Base-by-base conservation (phyloP, 2,888 invertebrate genomes). In the Eueremaeus valkanovi region DNA sequence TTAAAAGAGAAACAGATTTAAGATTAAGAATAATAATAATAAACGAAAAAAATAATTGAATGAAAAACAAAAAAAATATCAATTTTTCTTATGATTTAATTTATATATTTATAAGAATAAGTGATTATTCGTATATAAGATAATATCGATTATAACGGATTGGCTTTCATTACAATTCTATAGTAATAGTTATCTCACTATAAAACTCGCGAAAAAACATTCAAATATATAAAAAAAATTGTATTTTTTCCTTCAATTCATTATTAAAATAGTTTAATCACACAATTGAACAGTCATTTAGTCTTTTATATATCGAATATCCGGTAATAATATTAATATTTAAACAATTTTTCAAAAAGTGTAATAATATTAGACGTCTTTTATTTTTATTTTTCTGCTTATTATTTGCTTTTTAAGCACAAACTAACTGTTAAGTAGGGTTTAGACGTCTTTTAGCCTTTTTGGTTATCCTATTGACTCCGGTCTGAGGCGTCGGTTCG, bases 371-470 rank as follows among this genome's bases (percentile, higher is more conserved):
- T 16, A 45, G 18, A 45, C 16, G 3, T 45, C 36, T 36, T 36
- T 36, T 36, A n/a, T n/a, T n/a, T n/a, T n/a, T n/a, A n/a, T n/a
- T n/a, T n/a, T n/a, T n/a, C n/a, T n/a, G n/a, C n/a, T n/a, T n/a
- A n/a, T n/a, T n/a, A n/a, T n/a, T n/a, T n/a, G n/a, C n/a, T n/a
- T n/a, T n/a, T n/a, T n/a, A n/a, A n/a, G n/a, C n/a, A 45, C 16
- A 18, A 6, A 45, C 3, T 45, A 16, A 16, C 9, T 6, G 33
- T 68, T 68, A 68, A 24, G 68, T 40, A 40, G 36, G 68, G 42
- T 68, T 36, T 11, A 68, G 68, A 42, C 68, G 40, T 21, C 68
- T 36, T 24, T 68, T 68, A 11, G 68, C 68, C 42, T 68, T 68
- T 42, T 68, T 68, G 13, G 24, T 42, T 11, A 24, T 68, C 27